Conservation (phyloP, 1,140 invertebrate genomes). For the Eueides isabella region DNA sequence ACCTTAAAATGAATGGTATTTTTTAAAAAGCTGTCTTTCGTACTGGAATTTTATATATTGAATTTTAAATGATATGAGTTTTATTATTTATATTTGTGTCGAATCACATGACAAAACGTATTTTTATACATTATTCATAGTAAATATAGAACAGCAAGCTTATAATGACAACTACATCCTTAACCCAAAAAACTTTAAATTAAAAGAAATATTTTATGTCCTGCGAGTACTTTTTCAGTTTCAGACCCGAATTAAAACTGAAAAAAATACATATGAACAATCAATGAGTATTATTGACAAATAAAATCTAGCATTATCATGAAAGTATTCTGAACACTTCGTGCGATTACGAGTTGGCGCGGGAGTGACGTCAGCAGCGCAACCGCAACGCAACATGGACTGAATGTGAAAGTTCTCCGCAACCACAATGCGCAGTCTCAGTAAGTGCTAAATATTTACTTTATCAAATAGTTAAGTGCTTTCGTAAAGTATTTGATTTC, state of each 20-base stretch:
- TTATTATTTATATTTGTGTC: background rate
- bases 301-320: slow-evolving; percentile 26
- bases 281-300: background rate
- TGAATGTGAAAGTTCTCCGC: slow-evolving; percentile 78
- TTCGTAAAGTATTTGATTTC: slow-evolving; percentile 16
- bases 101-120: background rate
- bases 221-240: no score
- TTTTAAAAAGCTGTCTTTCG: slow-evolving; percentile 5
- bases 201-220: background rate
- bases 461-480: slow-evolving; percentile 26
- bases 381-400: slow-evolving; percentile 65
- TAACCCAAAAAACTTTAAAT: background rate
- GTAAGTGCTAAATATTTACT: slow-evolving; percentile 67
- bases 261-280: background rate
- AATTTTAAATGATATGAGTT: background rate
- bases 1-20: slow-evolving; percentile 21
- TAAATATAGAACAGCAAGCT: no score
- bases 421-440: slow-evolving; percentile 60
- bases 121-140: no score
- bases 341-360: slow-evolving; percentile 34
- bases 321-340: slow-evolving; percentile 7
- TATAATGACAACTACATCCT: no score
- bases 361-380: slow-evolving; percentile 68
- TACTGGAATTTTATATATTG: background rate
- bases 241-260: background rate